Base-by-base conservation (phyloP, 2,113 vertebrate species). In the Agapornis roseicollis region DNA sequence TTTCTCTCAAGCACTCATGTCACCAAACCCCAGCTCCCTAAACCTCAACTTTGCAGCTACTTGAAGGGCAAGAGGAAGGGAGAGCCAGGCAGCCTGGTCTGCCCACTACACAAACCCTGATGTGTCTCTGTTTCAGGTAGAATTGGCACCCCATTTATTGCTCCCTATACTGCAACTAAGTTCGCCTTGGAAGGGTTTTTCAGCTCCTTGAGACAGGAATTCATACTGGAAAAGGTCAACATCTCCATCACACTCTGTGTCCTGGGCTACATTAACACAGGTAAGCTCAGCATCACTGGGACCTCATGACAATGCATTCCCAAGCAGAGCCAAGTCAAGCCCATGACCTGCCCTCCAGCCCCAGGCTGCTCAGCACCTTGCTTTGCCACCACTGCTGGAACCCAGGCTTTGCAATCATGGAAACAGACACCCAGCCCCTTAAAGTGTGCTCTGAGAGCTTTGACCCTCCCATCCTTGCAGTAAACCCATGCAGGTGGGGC, bases 151-250 rank as follows among this genome's bases (percentile, higher is more conserved):
- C 98, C 98, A 1, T 61, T 98, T 6, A 0, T 2, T 31, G 97
- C 96, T 79, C 5, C 97, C 58, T 98, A 98, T 46, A 96, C 98
- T 2, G 97, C 98, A 58, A 97, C 97, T 53, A 98, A 98, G 80
- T 98, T 98, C 5, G 98, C 98, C 82, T 95, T 98, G 8, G 97
- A 98, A 0, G 98, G 98, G 46, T 98, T 98, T 96, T 98, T 98
- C 93, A 97, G 97, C 55, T 97, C 98, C 74, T 28, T 98, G 93
- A 87, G 98, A 60, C 74, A 63, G 0, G 98, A 98, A 46, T 33
- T 98, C 46, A 46, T 78, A 37, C 4, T 96, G 7, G 66, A 96
- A n/a, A 97, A 98, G 5, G 85, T 96, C 70, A 98, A 98, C 0
- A 93, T 98, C 55, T 98, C 98, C 20, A 92, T 98, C 96, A 98